Base-by-base conservation (phyloP, 2,888 invertebrate genomes). In the Oasisia sp. region DNA sequence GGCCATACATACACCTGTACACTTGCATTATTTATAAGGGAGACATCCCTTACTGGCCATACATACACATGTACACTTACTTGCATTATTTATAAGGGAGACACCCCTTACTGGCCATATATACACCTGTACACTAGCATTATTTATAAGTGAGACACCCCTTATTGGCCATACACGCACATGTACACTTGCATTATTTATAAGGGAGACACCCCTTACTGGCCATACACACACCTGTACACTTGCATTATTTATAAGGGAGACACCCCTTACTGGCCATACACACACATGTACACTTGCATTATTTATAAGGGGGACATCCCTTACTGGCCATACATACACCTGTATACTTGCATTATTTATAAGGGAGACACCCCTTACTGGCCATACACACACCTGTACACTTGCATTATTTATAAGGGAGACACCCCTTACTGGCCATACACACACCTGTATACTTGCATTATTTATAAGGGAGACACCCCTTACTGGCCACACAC, bases 241-340 rank as follows among this genome's bases (percentile, higher is more conserved):
- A 27, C 27, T 19, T 74, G 14, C 27, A 74, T 27, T 74, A 74
- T 74, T 74, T 74, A 74, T 19, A 14, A 74, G 74, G 74, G 74
- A 74, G 7, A 27, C 74, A 74, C 19, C 74, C 19, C 74, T 74
- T 74, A 74, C 74, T 74, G 74, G 74, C 74, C 74, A n/a, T n/a
- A n/a, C n/a, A n/a, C n/a, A n/a, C n/a, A n/a, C n/a, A n/a, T 27
- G 19, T 27, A 19, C 27, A 27, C 27, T 19, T 74, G 14, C 27
- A 74, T 27, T 74, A 74, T 74, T 74, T 74, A 74, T 19, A 14
- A 74, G 74, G 74, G 74, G 27, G 7, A 27, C 74, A 74, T 2
- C 74, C 19, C 74, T 74, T 74, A 74, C 74, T 74, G 74, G 74
- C 74, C 74, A n/a, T n/a, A n/a, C n/a, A n/a, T n/a, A n/a, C n/a